phyloP scores from a whole-genome alignment of 2,113 vertebrate species.

The Orientallactaga bullata region DNA sequence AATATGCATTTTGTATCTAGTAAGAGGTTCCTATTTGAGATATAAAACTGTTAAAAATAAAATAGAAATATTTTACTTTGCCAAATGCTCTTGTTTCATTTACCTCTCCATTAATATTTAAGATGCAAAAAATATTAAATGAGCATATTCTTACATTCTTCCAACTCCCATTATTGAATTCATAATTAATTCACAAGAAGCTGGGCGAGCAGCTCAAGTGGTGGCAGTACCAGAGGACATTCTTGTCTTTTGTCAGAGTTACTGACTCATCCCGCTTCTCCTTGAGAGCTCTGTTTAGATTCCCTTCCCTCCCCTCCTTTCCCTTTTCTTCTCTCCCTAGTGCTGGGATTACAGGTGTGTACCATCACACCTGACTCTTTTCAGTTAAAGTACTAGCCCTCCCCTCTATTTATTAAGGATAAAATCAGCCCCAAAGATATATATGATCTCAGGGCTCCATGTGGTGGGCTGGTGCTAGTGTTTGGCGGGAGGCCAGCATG shows the following conservation, averaged over 20 bases:
- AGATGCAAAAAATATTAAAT: background rate
- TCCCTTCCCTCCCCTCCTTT: background rate
- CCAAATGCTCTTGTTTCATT: background rate
- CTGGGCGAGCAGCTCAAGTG: background rate
- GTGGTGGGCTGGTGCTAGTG: background rate
- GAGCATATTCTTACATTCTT: background rate
- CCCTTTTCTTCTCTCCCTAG: background rate
- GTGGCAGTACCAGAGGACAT: background rate
- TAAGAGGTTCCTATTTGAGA: background rate
- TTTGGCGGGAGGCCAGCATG: background rate
- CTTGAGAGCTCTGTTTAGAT: background rate
- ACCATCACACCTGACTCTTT: background rate
- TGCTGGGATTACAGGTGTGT: background rate
- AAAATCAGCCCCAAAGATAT: background rate
- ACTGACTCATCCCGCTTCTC: background rate
- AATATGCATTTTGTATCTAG: background rate
- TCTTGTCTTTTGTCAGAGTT: background rate
- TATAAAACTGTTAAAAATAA: slow-evolving; percentile 17
- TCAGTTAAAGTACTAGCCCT: background rate
- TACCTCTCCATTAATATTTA: background rate
- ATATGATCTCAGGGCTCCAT: background rate
- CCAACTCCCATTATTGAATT: background rate
- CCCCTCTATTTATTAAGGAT: background rate
- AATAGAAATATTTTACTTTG: slow-evolving; percentile 15
- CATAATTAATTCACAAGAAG: background rate